A percentile compares a stretch with the other conserved stretches of the same genome.
These are phyloP conservation scores for Nasonia oneida DNA, from an alignment of 2,888 invertebrate genomes.

Conservation along the genomic window DNA sequence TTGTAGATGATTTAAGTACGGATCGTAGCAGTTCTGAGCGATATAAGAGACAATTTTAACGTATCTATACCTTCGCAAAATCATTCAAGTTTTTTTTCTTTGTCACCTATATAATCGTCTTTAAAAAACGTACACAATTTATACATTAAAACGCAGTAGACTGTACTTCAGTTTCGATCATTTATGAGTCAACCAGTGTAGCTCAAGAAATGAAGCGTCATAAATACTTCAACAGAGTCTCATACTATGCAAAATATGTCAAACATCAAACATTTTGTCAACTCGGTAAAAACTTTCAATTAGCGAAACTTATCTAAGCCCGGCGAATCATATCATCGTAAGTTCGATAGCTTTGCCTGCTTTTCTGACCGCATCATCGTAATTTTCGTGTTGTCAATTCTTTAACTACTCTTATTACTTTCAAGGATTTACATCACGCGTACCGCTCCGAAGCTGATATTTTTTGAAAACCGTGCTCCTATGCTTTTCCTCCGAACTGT, in stretches of 20 bases:
- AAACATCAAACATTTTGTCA: not conserved
- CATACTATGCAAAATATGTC: not conserved
- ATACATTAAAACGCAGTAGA: not conserved
- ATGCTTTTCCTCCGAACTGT: slow-evolving; percentile 28
- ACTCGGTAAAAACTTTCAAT: not conserved
- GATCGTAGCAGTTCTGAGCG: not conserved
- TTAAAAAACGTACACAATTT: not conserved
- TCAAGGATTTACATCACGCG: slow-evolving; percentile 38
- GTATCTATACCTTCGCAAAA: not conserved
- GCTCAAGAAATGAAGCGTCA: not conserved
- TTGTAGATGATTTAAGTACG: slow-evolving; percentile 3
- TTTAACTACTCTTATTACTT: slow-evolving; percentile 24
- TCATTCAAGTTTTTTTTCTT: not conserved
- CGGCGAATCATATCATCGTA: not conserved
- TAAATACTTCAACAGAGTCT: slow-evolving; percentile 7
- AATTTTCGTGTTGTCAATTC: slow-evolving; percentile 3
- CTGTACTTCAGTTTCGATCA: not conserved
- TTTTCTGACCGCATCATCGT: not conserved
- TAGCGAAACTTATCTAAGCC: not conserved
- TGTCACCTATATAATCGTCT: not conserved
- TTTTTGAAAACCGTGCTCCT: slow-evolving; percentile 38
- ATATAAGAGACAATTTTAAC: not conserved
- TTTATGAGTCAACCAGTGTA: not conserved
- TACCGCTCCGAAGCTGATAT: not conserved
- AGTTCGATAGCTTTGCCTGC: not conserved